Evolutionary conservation across 2,113 vertebrate species (phyloP).

Genomic region (Dicrurus megarhynchus): DNA sequence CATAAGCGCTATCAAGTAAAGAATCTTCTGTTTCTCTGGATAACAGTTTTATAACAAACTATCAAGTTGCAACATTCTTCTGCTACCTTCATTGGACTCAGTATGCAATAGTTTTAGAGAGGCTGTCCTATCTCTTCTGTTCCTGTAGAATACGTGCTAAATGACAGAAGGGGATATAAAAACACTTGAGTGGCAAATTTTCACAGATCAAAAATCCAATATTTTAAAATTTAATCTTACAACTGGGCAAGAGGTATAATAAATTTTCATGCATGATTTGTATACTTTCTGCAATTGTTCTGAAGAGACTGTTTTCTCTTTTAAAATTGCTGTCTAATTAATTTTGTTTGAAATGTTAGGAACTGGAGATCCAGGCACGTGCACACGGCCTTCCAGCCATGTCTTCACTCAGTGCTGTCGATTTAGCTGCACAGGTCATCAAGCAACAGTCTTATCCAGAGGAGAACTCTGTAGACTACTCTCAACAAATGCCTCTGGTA

Average conservation of each 20-base stretch:
- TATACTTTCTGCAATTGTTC: background rate
- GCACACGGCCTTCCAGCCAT: constrained; percentile 88
- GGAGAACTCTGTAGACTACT: constrained; percentile 81
- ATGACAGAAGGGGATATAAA: background rate
- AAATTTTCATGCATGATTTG: background rate
- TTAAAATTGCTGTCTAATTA: background rate
- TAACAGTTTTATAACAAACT: background rate
- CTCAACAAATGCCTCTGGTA: constrained; percentile 72
- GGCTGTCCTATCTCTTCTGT: background rate
- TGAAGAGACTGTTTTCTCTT: background rate
- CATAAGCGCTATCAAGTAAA: background rate
- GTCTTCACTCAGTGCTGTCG: constrained; percentile 74
- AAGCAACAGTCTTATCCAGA: constrained; percentile 84
- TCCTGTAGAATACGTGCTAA: background rate
- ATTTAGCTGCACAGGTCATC: constrained; percentile 81
- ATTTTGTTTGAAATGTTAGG: constrained; percentile 74
- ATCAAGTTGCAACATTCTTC: background rate
- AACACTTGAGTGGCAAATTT: background rate
- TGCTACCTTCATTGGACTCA: background rate
- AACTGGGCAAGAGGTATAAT: background rate
- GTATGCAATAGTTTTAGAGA: background rate
- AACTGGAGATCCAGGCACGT: constrained; percentile 93
- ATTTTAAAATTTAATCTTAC: background rate
- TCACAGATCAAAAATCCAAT: background rate
- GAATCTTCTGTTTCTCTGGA: background rate